phyloP scores from a whole-genome alignment of 2,797 vertebrate genomes.

The Tapirus indicus region DNA sequence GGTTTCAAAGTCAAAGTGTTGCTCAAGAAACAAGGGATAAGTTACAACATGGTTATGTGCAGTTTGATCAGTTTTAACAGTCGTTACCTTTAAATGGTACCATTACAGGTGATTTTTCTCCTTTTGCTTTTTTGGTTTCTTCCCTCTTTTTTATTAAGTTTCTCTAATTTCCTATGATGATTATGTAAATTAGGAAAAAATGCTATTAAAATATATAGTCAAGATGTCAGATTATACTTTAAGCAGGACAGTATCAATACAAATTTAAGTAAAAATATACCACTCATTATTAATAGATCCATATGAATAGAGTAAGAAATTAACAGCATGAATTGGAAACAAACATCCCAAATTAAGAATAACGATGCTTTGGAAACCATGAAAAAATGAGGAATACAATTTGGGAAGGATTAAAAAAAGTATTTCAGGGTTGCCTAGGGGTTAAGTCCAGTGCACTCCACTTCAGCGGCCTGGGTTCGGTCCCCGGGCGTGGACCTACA shows the following conservation, averaged over 20 bases:
- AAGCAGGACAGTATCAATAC: not conserved
- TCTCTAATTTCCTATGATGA: constrained; percentile 41
- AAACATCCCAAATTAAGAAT: not conserved
- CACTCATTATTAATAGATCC: not conserved
- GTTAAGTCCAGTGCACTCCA: no score
- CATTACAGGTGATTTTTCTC: constrained; percentile 19
- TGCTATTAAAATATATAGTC: not conserved
- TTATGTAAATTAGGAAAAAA: not conserved
- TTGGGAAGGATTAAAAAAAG: not conserved
- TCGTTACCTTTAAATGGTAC: not conserved
- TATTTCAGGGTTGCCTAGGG: not conserved
- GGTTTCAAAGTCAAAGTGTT: not conserved
- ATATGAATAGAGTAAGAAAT: not conserved
- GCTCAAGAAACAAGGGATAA: not conserved
- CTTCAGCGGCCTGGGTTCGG: no score
- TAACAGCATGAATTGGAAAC: not conserved
- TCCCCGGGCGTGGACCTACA: no score
- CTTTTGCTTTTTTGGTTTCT: constrained; percentile 16
- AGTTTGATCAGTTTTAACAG: no score
- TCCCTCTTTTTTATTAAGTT: not conserved
- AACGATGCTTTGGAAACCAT: not conserved
- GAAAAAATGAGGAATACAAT: not conserved
- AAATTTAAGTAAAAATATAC: not conserved
- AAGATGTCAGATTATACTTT: not conserved
- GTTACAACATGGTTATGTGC: no score